Evolutionary conservation across 2,797 vertebrate species (phyloP), one percentile per base, ranked within the genome.

Genomic region (Glossophaga mutica): DNA sequence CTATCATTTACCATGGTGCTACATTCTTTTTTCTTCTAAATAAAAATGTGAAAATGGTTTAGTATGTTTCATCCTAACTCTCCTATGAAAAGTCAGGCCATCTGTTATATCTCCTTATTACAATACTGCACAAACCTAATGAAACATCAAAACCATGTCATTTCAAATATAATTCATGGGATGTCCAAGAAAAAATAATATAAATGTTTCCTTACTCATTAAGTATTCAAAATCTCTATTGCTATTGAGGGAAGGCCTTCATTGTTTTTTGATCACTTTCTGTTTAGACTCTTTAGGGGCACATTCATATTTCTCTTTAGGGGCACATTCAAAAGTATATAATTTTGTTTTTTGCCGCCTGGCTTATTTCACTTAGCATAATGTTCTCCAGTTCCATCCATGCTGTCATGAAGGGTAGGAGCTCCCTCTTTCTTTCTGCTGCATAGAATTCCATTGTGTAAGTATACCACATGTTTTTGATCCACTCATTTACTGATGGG

Each of bases 61-160:
- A 48, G 1, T 10, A 78, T 48, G 9, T 65, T 84, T 91, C 68
- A 9, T 95, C 59, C 96, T 89, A 93, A 86, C 16, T 94, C 48
- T 76, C 46, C 65, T 77, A 52, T 96, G 94, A 97, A 97, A 94
- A 87, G 0, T 1, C 67, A 93, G 39, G 70, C 39, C 46, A 37
- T 48, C 24, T 91, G 5, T 46, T 85, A 73, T 2, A 82, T 22
- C 12, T 39, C n/a, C 14, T 81, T 96, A 84, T 67, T 96, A 71
- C 71, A 98, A 92, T 52, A 97, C 78, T 96, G 88, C 65, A 88
- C 93, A 97, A 97, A 93, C 91, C 68, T 96, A 97, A 97, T 96
- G 34, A 91, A 94, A 71, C 5, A 86, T 50, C 16, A 89, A 87
- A 86, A 76, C 16, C 11, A 79, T 89, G 15, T 46, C 16, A 82